These are phyloP conservation scores for Heteronetta atricapilla DNA, from an alignment of 2,113 vertebrate species.

Conservation along the genomic window DNA sequence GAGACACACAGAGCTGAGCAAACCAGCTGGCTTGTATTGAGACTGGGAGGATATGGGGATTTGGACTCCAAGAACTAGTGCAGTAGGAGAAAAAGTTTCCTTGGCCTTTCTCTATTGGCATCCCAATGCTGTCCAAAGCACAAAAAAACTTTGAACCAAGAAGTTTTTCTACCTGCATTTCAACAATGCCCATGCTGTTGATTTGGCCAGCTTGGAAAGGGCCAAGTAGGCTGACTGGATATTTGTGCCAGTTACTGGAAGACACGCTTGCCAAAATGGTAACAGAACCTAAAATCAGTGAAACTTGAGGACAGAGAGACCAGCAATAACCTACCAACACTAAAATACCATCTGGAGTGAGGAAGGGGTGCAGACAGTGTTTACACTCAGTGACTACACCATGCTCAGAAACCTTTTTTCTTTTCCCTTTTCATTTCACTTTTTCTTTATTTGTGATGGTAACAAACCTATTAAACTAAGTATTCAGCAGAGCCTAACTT, in stretches of 20 bases:
- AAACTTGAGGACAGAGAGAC: neutral
- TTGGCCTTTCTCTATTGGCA: neutral
- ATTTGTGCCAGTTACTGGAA: neutral
- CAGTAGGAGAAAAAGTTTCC: neutral
- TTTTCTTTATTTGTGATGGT: neutral
- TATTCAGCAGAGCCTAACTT: neutral
- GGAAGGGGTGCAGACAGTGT: neutral
- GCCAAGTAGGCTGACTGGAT: neutral
- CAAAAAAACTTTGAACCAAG: neutral
- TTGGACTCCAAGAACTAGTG: neutral
- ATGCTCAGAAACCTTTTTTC: neutral
- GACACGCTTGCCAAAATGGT: neutral
- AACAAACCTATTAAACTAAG: neutral
- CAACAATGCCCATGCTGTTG: neutral
- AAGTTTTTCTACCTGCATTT: neutral
- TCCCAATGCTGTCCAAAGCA: neutral
- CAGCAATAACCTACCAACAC: neutral
- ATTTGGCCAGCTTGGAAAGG: neutral
- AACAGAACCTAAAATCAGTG: neutral
- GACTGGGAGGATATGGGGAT: neutral
- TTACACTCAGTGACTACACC: neutral
- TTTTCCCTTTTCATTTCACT: rapidly evolving
- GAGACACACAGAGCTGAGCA: rapidly evolving
- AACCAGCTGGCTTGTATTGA: neutral
- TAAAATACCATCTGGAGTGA: neutral